A percentile compares a stretch with the other conserved stretches of the same genome.
These are phyloP conservation scores for Epsilonema sp. DNA, from an alignment of 2,888 invertebrate genomes.

Conservation along the genomic window DNA sequence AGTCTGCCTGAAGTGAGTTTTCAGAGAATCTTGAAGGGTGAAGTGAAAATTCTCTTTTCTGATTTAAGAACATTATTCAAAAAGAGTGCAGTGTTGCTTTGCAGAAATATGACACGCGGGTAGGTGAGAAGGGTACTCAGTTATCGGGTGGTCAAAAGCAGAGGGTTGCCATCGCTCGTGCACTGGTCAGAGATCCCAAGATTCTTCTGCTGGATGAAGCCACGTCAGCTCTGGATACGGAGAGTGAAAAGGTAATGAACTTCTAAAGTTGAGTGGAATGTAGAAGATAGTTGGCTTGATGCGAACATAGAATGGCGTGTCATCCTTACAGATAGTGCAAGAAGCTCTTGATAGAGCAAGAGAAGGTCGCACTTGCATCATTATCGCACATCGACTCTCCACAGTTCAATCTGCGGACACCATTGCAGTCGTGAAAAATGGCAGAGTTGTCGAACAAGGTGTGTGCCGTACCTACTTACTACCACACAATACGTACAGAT, in stretches of 20 bases:
- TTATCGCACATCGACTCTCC: conserved; percentile 32
- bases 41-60: too few species aligned
- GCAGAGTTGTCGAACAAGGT: conserved; percentile 40
- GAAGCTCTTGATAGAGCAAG: conserved; percentile 47
- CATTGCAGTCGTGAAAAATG: conserved; percentile 29
- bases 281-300: too few species aligned
- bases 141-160: conserved; percentile 34
- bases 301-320: too few species aligned
- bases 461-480: not conserved
- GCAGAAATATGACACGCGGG: conserved; percentile 31
- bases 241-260: too few species aligned
- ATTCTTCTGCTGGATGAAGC: conserved; percentile 52
- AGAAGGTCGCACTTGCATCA: conserved; percentile 28
- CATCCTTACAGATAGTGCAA: conserved; percentile 50
- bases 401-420: conserved; percentile 34
- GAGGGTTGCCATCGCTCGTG: conserved; percentile 35
- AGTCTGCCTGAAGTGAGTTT: conserved; percentile 26
- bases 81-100: too few species aligned
- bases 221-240: conserved; percentile 60
- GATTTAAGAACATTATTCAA: too few species aligned
- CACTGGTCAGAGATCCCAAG: conserved; percentile 44
- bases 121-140: conserved; percentile 33
- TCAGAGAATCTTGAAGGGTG: too few species aligned
- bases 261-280: too few species aligned
- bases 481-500: too few species aligned